Evolutionary conservation across 1,140 invertebrate species (phyloP).

Genomic region (Berghia stephanieae): DNA sequence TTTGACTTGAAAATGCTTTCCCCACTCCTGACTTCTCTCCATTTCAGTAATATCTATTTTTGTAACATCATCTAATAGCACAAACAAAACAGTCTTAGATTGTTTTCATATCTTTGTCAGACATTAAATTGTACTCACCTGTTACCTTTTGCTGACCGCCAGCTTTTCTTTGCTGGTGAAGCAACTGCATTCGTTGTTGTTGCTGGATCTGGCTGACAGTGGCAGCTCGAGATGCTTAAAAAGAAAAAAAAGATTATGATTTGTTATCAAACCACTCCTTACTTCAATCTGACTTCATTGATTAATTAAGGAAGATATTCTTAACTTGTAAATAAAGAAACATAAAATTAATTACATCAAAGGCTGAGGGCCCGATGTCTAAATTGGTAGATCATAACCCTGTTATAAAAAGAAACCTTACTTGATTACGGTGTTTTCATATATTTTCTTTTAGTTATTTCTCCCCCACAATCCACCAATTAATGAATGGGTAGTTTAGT

Average conservation of each 20-base stretch:
- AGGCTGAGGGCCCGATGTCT: no score
- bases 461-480: no score
- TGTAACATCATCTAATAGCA: neutral
- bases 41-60: neutral
- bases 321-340: no score
- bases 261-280: neutral
- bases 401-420: no score
- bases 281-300: no score
- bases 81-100: neutral
- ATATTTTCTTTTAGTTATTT: no score
- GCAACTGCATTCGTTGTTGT: slow-evolving; percentile 41
- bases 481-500: no score
- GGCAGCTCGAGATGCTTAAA: slow-evolving; percentile 35
- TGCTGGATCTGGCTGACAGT: slow-evolving; percentile 50
- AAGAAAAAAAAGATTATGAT: slow-evolving; percentile 1
- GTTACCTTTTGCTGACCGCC: slow-evolving; percentile 47
- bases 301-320: no score
- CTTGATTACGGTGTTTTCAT: no score
- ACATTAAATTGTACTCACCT: slow-evolving; percentile 35
- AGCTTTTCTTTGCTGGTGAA: slow-evolving; percentile 42
- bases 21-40: neutral
- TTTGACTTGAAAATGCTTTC: neutral
- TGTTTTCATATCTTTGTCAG: neutral
- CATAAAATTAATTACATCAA: neutral
- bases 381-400: no score